Evolutionary conservation across 2,797 vertebrate species (phyloP).

Genomic region (Urocyon cinereoargenteus): DNA sequence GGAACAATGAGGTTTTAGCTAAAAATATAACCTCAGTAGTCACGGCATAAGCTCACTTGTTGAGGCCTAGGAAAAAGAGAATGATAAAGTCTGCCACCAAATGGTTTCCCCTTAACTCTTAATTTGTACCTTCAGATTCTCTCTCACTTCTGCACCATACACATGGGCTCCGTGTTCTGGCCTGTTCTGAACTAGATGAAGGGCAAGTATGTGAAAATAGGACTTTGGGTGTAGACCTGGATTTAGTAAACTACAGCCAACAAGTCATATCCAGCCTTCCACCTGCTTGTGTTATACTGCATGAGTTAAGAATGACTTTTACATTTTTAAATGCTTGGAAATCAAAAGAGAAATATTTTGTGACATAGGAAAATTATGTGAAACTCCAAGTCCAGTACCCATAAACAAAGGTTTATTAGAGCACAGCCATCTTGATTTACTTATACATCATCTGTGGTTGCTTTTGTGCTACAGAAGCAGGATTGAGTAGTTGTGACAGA

Average conservation of each 20-base stretch:
- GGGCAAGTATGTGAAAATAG: neutral
- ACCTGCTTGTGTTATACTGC: neutral
- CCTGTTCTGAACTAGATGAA: neutral
- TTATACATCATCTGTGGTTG: rapidly evolving
- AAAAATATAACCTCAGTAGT: neutral
- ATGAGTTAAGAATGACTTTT: neutral
- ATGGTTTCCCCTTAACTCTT: neutral
- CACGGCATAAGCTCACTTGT: neutral
- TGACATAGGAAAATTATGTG: neutral
- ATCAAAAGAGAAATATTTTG: slow-evolving; percentile 2
- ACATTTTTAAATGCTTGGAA: slow-evolving; percentile 16
- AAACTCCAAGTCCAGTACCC: neutral
- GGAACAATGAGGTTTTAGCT: neutral
- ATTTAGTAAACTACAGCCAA: neutral
- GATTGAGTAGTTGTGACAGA: neutral
- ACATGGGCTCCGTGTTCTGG: neutral
- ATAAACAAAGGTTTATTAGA: neutral
- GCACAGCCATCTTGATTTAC: neutral
- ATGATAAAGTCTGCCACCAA: neutral
- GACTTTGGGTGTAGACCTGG: neutral
- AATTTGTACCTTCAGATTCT: neutral
- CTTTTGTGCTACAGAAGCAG: neutral
- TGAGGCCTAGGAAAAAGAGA: neutral
- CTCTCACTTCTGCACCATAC: neutral
- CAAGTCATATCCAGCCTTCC: neutral